These are phyloP conservation scores for Coleophora deauratella DNA, from an alignment of 2,888 invertebrate species.

Conservation along the genomic window DNA sequence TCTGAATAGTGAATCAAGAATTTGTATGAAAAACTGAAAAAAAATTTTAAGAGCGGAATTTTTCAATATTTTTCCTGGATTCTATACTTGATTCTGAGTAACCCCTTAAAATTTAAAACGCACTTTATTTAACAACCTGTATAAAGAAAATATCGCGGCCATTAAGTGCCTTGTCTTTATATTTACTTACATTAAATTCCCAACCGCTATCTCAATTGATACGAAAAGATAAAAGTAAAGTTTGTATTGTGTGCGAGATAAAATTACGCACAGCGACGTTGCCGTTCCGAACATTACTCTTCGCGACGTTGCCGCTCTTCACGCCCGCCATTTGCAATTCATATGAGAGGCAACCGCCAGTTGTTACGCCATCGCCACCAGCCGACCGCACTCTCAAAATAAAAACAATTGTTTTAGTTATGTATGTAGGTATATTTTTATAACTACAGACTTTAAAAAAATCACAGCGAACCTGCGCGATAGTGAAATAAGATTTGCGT, in stretches of 20 bases:
- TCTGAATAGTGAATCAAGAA: no score
- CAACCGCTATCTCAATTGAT: no score
- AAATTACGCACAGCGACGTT: slow-evolving; percentile 58
- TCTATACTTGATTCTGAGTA: no score
- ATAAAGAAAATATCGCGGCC: no score
- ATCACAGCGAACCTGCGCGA: slow-evolving; percentile 32
- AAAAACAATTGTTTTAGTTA: slow-evolving; percentile 53
- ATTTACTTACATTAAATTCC: no score
- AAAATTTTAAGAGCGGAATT: no score
- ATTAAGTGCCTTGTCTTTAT: no score
- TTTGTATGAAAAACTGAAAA: no score
- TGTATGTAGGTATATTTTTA: slow-evolving; percentile 2
- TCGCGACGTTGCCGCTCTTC: slow-evolving; percentile 44
- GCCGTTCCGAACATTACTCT: slow-evolving; percentile 29
- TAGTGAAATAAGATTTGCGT: slow-evolving; percentile 27
- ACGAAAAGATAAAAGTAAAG: no score
- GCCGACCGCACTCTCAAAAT: slow-evolving; percentile 52
- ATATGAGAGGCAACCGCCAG: slow-evolving; percentile 41
- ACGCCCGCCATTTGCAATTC: slow-evolving; percentile 60
- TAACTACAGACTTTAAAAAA: slow-evolving; percentile 9
- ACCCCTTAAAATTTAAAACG: no score
- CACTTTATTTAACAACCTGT: no score
- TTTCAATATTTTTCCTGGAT: no score
- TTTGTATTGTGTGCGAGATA: slow-evolving; percentile 29
- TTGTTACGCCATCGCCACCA: slow-evolving; percentile 43